phyloP scores from a whole-genome alignment of 2,888 invertebrate species.

The Drosophila villosipedis region DNA sequence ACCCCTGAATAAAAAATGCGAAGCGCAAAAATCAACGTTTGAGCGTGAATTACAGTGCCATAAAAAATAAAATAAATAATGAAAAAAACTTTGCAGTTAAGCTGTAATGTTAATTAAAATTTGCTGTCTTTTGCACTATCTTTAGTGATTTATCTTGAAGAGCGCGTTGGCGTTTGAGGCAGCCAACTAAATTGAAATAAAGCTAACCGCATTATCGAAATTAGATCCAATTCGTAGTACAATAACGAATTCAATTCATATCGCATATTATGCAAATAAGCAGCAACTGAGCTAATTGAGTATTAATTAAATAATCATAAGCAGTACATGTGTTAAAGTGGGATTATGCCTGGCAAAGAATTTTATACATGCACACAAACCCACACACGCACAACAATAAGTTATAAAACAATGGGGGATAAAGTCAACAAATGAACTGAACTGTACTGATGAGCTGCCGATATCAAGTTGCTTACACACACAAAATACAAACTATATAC shows the following conservation, averaged over 20 bases:
- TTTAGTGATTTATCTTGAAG: slow-evolving; percentile 36
- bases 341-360: slow-evolving; percentile 43
- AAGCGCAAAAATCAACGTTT: slow-evolving; percentile 17
- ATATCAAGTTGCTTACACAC: slow-evolving; percentile 30
- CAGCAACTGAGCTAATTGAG: slow-evolving; percentile 66
- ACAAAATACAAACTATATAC: background rate
- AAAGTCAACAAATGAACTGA: slow-evolving; percentile 57
- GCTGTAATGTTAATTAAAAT: slow-evolving; percentile 74
- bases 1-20: slow-evolving; percentile 4
- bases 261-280: slow-evolving; percentile 71
- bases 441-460: slow-evolving; percentile 29
- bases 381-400: slow-evolving; percentile 14
- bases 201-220: slow-evolving; percentile 69
- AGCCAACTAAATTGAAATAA: slow-evolving; percentile 66
- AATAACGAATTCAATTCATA: slow-evolving; percentile 56
- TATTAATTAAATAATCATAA: slow-evolving; percentile 68
- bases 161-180: slow-evolving; percentile 29
- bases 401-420: slow-evolving; percentile 39
- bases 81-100: slow-evolving; percentile 28
- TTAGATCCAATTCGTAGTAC: slow-evolving; percentile 47
- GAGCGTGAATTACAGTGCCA: slow-evolving; percentile 37
- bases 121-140: slow-evolving; percentile 43
- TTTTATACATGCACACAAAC: background rate
- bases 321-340: slow-evolving; percentile 54
- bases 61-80: background rate